Evolutionary conservation across 2,797 vertebrate genomes (phyloP).

Genomic region (Manis javanica): DNA sequence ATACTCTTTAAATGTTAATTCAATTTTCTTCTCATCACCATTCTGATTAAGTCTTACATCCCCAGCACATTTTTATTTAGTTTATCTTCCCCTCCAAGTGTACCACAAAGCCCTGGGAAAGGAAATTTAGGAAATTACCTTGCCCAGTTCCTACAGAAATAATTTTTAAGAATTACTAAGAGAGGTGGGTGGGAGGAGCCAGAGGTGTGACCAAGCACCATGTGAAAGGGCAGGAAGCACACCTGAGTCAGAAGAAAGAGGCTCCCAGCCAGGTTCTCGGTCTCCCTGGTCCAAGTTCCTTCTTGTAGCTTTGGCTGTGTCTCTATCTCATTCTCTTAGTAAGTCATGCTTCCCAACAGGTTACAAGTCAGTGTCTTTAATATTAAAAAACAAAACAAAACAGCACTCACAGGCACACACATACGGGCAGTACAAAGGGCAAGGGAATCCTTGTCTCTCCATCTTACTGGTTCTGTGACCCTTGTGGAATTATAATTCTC

Average conservation of each 20-base stretch:
- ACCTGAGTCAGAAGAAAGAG: background rate
- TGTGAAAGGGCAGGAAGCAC: background rate
- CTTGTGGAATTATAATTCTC: background rate
- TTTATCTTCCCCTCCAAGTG: background rate
- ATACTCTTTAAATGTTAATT: background rate
- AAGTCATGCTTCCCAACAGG: background rate
- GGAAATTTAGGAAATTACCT: slow-evolving; percentile 15
- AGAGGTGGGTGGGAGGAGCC: background rate
- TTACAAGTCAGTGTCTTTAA: slow-evolving; percentile 30
- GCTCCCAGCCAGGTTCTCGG: background rate
- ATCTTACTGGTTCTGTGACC: background rate
- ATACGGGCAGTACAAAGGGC: background rate
- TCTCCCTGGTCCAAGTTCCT: background rate
- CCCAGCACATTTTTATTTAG: background rate
- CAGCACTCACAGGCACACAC: background rate
- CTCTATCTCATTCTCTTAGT: background rate
- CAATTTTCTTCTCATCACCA: slow-evolving; percentile 21
- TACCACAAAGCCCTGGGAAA: slow-evolving; percentile 27
- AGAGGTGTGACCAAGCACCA: background rate
- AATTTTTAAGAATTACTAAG: slow-evolving; percentile 15
- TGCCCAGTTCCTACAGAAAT: background rate
- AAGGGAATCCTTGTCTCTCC: background rate
- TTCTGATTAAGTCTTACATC: slow-evolving; percentile 11
- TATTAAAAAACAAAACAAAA: slow-evolving; percentile 21
- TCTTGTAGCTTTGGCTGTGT: background rate